Percentiles rank a stretch among this genome's conserved stretches.
Evolutionary conservation across 2,888 invertebrate species (phyloP).

Genomic region (Aethes cnicana): DNA sequence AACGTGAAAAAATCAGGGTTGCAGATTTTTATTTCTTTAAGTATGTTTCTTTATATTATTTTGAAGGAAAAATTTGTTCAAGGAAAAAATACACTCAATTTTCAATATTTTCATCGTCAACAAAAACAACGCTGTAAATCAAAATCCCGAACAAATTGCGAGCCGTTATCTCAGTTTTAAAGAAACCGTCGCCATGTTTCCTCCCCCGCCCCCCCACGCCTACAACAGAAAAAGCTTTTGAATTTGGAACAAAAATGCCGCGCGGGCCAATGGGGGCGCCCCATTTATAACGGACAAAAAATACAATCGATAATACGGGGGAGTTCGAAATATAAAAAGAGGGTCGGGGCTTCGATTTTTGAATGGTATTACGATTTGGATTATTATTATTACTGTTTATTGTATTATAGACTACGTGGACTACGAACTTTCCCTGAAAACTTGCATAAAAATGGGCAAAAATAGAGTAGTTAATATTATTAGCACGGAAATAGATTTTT

Average conservation of each 20-base stretch:
- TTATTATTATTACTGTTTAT: neutral
- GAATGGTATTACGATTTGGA: neutral
- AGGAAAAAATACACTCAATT: too few species aligned
- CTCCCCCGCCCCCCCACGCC: slow-evolving; percentile 60
- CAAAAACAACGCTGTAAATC: neutral
- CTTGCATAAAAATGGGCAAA: too few species aligned
- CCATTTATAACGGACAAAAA: slow-evolving; percentile 52
- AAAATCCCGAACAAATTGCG: neutral
- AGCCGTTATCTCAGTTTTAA: slow-evolving; percentile 49
- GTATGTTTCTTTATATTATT: too few species aligned
- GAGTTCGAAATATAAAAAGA: slow-evolving; percentile 42
- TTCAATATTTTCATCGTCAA: too few species aligned
- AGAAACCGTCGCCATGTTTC: slow-evolving; percentile 57
- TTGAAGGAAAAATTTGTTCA: too few species aligned
- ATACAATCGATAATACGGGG: slow-evolving; percentile 62
- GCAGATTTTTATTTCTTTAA: too few species aligned
- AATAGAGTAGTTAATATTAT: too few species aligned
- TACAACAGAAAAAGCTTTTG: slow-evolving; percentile 76
- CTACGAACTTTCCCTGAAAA: too few species aligned
- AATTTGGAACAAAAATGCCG: slow-evolving; percentile 74
- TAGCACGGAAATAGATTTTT: too few species aligned
- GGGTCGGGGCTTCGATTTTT: slow-evolving; percentile 11
- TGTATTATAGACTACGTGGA: too few species aligned
- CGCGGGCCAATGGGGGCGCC: slow-evolving; percentile 59
- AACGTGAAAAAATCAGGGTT: too few species aligned